Evolutionary conservation across 2,113 vertebrate species (phyloP).

Genomic region (Dinomys branickii): DNA sequence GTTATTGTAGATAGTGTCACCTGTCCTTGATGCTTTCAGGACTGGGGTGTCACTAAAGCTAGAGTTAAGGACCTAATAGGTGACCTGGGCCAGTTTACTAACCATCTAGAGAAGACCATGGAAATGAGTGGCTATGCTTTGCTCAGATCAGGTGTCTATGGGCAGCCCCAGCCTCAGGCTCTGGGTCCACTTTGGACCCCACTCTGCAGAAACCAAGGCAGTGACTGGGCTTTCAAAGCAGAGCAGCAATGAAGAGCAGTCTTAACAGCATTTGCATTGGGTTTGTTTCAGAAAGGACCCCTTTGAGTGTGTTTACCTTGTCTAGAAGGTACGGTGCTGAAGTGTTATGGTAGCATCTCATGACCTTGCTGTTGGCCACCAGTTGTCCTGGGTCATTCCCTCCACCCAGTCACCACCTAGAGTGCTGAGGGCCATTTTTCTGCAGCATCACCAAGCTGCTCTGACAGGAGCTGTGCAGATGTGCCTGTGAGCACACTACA

Average conservation of each 20-base stretch:
- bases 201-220: neutral
- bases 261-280: neutral
- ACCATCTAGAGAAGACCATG: neutral
- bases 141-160: neutral
- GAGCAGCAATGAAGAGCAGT: fast-evolving
- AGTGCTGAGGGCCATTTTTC: neutral
- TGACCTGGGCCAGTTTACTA: neutral
- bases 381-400: neutral
- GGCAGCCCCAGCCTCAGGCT: neutral
- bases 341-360: neutral
- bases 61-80: neutral
- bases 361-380: neutral
- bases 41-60: neutral
- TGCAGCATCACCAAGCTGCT: neutral
- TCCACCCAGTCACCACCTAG: neutral
- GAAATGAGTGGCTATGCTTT: too few species aligned
- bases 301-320: neutral
- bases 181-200: neutral
- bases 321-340: neutral
- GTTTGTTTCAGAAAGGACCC: neutral
- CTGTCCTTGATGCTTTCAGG: neutral
- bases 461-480: neutral
- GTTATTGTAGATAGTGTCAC: neutral
- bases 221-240: neutral
- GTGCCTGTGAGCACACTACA: fast-evolving